Conservation (phyloP, 2,797 vertebrate species). For the Eulemur coronatus region DNA sequence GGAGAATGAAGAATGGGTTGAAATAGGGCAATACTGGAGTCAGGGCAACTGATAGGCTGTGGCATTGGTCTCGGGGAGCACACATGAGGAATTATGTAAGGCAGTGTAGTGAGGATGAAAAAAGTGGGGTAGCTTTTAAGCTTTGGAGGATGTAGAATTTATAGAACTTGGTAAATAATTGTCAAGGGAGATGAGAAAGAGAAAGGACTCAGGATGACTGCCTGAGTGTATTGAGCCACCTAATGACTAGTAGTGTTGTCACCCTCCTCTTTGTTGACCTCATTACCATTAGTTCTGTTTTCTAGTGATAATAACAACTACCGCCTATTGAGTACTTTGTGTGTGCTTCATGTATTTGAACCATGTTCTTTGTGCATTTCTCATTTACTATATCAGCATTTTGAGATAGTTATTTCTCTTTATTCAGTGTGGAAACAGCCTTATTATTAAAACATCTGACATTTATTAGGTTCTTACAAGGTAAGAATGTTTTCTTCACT, state of each 20-base stretch:
- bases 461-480: slow-evolving; percentile 27
- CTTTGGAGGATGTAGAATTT: not conserved
- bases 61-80: not conserved
- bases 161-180: not conserved
- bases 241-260: not conserved
- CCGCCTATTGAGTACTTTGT: not conserved
- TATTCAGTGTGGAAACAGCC: slow-evolving; percentile 16
- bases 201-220: not conserved
- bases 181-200: not conserved
- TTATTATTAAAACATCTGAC: slow-evolving; percentile 33
- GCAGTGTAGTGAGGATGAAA: not conserved
- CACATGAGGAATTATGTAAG: not conserved
- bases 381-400: slow-evolving; percentile 19
- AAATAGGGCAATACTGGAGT: not conserved
- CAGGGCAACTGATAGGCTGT: not conserved
- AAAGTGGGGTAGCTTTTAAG: not conserved
- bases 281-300: not conserved
- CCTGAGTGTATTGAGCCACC: not conserved
- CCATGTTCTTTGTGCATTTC: not conserved
- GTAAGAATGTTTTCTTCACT: not conserved
- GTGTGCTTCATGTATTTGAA: not conserved
- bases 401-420: slow-evolving; percentile 18
- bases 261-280: not conserved
- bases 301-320: not conserved
- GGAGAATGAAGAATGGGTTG: not conserved